phyloP scores from a whole-genome alignment of 1,140 invertebrate genomes.

The Cyclargus thomasi region DNA sequence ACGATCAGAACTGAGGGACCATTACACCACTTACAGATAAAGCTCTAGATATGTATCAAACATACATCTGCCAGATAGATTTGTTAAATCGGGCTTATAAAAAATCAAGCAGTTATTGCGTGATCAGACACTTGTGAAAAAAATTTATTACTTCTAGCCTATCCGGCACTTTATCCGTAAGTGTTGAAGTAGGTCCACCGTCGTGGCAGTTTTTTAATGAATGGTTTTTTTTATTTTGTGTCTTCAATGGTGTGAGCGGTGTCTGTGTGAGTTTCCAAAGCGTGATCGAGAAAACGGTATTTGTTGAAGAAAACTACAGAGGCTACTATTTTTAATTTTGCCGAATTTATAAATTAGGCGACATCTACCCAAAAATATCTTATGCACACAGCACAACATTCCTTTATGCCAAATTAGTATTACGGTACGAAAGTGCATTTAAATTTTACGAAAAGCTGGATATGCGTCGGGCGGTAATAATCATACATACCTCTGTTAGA shows the following conservation, averaged over 20 bases:
- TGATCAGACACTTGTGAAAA: too few species aligned
- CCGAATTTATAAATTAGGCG: conserved; percentile 45
- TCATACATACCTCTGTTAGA: conserved; percentile 66
- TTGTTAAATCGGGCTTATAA: too few species aligned
- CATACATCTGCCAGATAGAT: too few species aligned
- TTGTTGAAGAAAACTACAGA: conserved; percentile 8
- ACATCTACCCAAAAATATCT: conserved; percentile 27
- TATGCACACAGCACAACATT: conserved; percentile 44
- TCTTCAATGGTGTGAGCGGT: not conserved
- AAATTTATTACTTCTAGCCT: too few species aligned
- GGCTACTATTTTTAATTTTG: conserved; percentile 11
- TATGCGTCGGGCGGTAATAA: conserved; percentile 65
- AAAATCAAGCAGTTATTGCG: too few species aligned
- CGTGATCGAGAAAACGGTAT: conserved; percentile 15
- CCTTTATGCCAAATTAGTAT: conserved; percentile 64
- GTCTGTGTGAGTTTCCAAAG: not conserved
- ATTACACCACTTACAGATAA: too few species aligned
- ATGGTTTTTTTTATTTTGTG: too few species aligned
- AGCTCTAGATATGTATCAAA: too few species aligned
- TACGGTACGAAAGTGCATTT: conserved; percentile 13
- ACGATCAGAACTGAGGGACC: too few species aligned
- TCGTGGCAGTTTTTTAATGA: too few species aligned
- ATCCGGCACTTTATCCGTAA: too few species aligned
- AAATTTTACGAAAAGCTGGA: conserved; percentile 36
- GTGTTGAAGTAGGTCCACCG: too few species aligned